These are phyloP conservation scores for Anodontia alba DNA, from an alignment of 2,888 invertebrate species.

Conservation along the genomic window DNA sequence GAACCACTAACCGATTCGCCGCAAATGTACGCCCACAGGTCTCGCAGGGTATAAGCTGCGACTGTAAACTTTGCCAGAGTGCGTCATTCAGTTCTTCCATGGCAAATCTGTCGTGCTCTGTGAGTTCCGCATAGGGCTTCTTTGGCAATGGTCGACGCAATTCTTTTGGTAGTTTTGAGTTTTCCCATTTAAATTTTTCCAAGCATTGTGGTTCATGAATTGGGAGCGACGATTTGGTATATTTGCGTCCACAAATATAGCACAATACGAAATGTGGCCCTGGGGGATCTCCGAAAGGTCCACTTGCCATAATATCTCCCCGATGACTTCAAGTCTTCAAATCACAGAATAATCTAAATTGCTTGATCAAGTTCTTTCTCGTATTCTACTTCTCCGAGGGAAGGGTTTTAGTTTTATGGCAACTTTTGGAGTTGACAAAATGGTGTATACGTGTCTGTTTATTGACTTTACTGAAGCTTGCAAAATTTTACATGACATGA, in stretches of 20 bases:
- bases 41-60: slow-evolving; percentile 88
- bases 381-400: slow-evolving; percentile 61
- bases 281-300: slow-evolving; percentile 73
- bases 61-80: slow-evolving; percentile 87
- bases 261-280: slow-evolving; percentile 86
- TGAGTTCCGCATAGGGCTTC: slow-evolving; percentile 86
- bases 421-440: too few species aligned
- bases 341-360: not conserved
- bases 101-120: slow-evolving; percentile 61
- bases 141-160: slow-evolving; percentile 87
- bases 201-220: slow-evolving; percentile 90
- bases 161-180: slow-evolving; percentile 87
- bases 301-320: slow-evolving; percentile 59
- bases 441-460: slow-evolving; percentile 44
- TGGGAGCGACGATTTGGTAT: slow-evolving; percentile 88
- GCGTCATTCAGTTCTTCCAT: slow-evolving; percentile 84
- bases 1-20: slow-evolving; percentile 88
- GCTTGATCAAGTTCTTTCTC: slow-evolving; percentile 27
- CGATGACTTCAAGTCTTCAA: not conserved
- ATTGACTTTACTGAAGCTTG: slow-evolving; percentile 33
- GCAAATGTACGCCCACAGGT: slow-evolving; percentile 89
- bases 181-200: slow-evolving; percentile 88
- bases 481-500: slow-evolving; percentile 33
- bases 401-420: too few species aligned
- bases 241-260: slow-evolving; percentile 89